Percentiles rank a stretch among this genome's conserved stretches.
phyloP scores from a whole-genome alignment of 2,113 vertebrate species.

The Pelobates fuscus region DNA sequence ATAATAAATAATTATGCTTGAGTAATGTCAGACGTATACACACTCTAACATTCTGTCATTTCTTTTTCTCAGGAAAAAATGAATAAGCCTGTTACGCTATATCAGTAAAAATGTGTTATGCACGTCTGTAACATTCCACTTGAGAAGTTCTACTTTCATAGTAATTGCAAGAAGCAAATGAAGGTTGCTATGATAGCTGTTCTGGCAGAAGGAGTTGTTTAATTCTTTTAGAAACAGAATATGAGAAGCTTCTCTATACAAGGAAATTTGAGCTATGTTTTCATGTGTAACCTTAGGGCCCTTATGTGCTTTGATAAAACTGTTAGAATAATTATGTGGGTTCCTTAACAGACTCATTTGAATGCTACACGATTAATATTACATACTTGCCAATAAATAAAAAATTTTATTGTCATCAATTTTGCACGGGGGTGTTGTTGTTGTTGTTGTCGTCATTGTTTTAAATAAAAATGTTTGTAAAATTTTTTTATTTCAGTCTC shows the following conservation, averaged over 20 bases:
- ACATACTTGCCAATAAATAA: no score
- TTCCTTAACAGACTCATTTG: no score
- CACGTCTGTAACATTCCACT: slow-evolving; percentile 33
- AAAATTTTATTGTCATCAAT: no score
- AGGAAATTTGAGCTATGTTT: neutral
- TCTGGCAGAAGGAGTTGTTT: slow-evolving; percentile 59
- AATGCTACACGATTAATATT: no score
- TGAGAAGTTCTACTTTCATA: slow-evolving; percentile 53
- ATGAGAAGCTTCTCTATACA: slow-evolving; percentile 62
- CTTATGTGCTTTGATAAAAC: no score
- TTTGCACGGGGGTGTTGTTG: no score
- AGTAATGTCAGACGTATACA: slow-evolving; percentile 46
- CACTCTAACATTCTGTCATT: slow-evolving; percentile 57
- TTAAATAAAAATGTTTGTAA: no score
- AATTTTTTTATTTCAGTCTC: no score
- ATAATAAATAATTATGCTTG: slow-evolving; percentile 44
- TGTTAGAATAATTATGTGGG: no score
- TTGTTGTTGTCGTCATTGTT: no score
- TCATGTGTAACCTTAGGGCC: no score
- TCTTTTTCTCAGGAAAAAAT: slow-evolving; percentile 49
- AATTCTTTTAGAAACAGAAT: slow-evolving; percentile 65
- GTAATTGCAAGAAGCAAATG: neutral
- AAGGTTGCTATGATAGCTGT: no score
- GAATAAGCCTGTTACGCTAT: slow-evolving; percentile 46
- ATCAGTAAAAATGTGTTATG: slow-evolving; percentile 6